Percentiles rank a stretch among this genome's conserved stretches.
Evolutionary conservation across 1,140 invertebrate species (phyloP).

Genomic region (Copidosoma floridanum): DNA sequence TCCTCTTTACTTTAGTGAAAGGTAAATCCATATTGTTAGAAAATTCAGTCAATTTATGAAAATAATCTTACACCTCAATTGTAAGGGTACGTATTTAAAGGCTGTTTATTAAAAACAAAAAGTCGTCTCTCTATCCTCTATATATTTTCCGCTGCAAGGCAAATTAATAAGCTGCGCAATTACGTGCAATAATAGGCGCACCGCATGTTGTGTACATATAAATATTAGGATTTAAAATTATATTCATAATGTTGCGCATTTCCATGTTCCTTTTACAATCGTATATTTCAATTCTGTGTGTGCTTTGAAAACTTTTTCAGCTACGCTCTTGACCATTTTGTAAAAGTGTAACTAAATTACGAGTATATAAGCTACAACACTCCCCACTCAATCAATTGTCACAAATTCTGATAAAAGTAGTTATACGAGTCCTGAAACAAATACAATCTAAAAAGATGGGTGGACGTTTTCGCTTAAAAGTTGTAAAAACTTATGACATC

Average conservation of each 20-base stretch:
- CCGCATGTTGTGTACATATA: slow-evolving; percentile 21
- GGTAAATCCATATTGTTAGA: no score
- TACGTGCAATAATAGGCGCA: slow-evolving; percentile 4
- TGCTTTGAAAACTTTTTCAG: not conserved
- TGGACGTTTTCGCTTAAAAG: no score
- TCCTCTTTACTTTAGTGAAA: no score
- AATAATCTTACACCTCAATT: not conserved
- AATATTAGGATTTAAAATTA: slow-evolving; percentile 4
- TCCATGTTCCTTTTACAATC: not conserved
- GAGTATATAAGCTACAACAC: no score
- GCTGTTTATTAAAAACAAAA: not conserved
- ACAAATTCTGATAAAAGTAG: no score
- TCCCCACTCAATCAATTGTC: no score
- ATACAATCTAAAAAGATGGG: no score
- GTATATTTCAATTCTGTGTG: not conserved
- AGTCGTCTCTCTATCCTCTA: not conserved
- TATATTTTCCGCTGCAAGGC: slow-evolving; percentile 1
- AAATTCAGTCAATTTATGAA: slow-evolving; percentile 7
- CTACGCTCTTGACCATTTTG: no score
- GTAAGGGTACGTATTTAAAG: slow-evolving; percentile 14
- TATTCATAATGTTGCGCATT: no score
- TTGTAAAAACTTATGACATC: no score
- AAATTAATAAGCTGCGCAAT: not conserved
- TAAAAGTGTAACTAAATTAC: no score
- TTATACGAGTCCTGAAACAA: no score